Conservation (phyloP, 2,797 vertebrate species). For the Xenopus petersii region DNA sequence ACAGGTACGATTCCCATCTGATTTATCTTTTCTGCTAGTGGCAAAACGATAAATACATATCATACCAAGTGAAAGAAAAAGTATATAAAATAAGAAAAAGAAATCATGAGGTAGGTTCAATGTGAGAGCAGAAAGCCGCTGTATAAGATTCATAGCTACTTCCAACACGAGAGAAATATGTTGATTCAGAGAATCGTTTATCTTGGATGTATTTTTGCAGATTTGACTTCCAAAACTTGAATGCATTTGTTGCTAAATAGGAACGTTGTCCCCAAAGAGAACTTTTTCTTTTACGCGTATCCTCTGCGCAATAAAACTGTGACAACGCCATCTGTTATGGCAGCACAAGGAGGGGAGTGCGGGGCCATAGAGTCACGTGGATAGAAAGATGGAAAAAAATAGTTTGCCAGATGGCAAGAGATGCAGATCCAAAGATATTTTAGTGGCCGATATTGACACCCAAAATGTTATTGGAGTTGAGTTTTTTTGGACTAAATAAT, state of each 20-base stretch:
- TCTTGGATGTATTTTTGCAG: conserved; percentile 50
- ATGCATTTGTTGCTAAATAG: conserved; percentile 44
- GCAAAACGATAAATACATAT: conserved; percentile 49
- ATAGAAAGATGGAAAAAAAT: conserved; percentile 23
- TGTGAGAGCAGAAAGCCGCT: conserved; percentile 26
- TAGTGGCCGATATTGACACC: not conserved
- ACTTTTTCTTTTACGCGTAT: conserved; percentile 48
- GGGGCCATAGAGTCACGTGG: conserved; percentile 18
- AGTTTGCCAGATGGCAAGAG: conserved; percentile 38
- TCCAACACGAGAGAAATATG: conserved; percentile 43
- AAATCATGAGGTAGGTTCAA: conserved; percentile 33
- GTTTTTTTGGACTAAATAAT: not conserved
- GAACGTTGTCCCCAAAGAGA: conserved; percentile 45
- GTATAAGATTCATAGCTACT: conserved; percentile 48
- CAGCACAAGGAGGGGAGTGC: conserved; percentile 20
- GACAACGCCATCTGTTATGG: conserved; percentile 36
- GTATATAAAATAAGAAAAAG: conserved; percentile 51
- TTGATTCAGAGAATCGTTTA: conserved; percentile 44
- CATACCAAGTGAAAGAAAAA: conserved; percentile 36
- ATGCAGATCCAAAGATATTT: conserved; percentile 40
- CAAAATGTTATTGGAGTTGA: conserved; percentile 2
- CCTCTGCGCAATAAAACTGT: conserved; percentile 37
- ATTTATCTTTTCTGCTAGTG: conserved; percentile 40
- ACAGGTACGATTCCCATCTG: conserved; percentile 36
- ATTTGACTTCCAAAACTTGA: conserved; percentile 44